A percentile compares a stretch with the other conserved stretches of the same genome.
These are phyloP conservation scores for Lutraria rhynchaena DNA, from an alignment of 1,140 invertebrate species.

Conservation along the genomic window DNA sequence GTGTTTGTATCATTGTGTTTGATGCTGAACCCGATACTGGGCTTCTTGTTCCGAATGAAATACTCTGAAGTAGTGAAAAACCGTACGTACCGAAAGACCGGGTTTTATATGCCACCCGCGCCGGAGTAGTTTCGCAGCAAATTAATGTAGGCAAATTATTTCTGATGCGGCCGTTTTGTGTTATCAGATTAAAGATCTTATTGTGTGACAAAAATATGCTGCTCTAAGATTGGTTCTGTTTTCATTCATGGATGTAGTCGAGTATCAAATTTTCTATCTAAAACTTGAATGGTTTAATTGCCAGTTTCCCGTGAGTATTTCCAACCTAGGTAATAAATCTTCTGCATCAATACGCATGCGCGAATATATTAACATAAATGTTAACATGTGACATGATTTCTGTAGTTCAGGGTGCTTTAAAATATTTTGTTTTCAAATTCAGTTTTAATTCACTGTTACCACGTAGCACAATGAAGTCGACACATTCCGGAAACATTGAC, in stretches of 20 bases:
- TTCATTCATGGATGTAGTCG: slow-evolving; percentile 19
- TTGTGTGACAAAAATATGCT: slow-evolving; percentile 1
- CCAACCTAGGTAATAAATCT: too few species aligned
- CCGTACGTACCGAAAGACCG: background rate
- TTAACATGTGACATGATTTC: too few species aligned
- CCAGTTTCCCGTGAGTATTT: too few species aligned
- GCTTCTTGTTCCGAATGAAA: slow-evolving; percentile 33
- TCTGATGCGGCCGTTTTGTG: background rate
- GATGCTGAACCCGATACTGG: slow-evolving; percentile 31
- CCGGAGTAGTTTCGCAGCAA: background rate
- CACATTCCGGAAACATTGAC: too few species aligned
- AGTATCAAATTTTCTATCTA: slow-evolving; percentile 7
- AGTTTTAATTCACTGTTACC: too few species aligned
- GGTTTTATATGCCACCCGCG: background rate
- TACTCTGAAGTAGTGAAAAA: background rate
- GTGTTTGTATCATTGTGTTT: slow-evolving; percentile 26
- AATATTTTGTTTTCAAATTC: too few species aligned
- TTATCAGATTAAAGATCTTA: slow-evolving; percentile 4
- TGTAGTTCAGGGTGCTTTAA: too few species aligned
- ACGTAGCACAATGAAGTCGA: too few species aligned
- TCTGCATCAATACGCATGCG: too few species aligned
- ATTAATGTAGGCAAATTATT: slow-evolving; percentile 41
- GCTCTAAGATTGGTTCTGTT: slow-evolving; percentile 6
- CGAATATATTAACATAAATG: too few species aligned
- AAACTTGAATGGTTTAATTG: too few species aligned